Conservation (phyloP, 2,888 invertebrate species). For the Caenorhabditis zanzibari region DNA sequence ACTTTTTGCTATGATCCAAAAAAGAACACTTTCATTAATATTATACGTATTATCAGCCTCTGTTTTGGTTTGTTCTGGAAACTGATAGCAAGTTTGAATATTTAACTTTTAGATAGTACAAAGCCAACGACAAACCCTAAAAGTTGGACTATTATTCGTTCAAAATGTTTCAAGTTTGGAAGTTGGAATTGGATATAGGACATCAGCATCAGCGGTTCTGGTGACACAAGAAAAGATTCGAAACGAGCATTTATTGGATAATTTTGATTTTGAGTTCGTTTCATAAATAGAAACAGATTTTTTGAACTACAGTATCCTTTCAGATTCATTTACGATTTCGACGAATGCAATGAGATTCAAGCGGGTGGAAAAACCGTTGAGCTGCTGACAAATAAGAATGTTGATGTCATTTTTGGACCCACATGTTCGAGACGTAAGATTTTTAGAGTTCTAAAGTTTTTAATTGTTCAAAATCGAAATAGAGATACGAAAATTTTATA, state of each 20-base stretch:
- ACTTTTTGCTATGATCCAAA: constrained; percentile 17
- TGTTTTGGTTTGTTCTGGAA: constrained; percentile 12
- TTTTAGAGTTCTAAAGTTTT: neutral
- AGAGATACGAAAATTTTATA: too few species aligned
- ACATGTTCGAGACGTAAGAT: constrained; percentile 63
- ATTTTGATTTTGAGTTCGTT: constrained; percentile 64
- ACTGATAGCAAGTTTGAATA: neutral
- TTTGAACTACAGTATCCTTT: neutral
- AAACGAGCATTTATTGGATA: constrained; percentile 63
- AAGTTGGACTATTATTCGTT: constrained; percentile 53
- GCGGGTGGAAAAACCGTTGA: constrained; percentile 58
- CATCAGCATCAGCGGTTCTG: constrained; percentile 68
- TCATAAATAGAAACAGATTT: neutral
- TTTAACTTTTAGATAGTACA: constrained; percentile 7
- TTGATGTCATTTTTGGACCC: constrained; percentile 71
- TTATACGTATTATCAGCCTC: neutral
- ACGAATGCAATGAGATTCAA: constrained; percentile 66
- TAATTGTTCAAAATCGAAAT: too few species aligned
- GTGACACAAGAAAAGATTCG: constrained; percentile 64
- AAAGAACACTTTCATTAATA: neutral
- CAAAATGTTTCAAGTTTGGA: constrained; percentile 46
- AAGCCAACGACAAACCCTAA: constrained; percentile 36
- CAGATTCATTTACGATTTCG: constrained; percentile 66
- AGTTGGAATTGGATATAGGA: constrained; percentile 52
- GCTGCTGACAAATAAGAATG: constrained; percentile 54